Percentiles rank a stretch among this genome's conserved stretches.
Evolutionary conservation across 2,797 vertebrate species (phyloP).

Genomic region (Chaenodraco wilsoni): DNA sequence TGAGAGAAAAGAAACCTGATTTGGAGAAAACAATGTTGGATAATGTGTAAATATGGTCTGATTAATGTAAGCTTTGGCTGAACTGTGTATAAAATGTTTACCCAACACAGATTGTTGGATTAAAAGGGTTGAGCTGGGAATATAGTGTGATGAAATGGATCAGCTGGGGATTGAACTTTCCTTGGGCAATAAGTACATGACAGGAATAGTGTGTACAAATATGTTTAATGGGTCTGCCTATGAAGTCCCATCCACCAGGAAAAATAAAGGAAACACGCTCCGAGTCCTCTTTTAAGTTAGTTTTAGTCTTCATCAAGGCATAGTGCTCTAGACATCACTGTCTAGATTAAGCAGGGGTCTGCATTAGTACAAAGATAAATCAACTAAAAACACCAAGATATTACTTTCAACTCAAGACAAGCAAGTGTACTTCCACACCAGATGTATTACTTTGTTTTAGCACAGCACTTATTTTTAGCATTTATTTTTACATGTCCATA

Average conservation of each 20-base stretch:
- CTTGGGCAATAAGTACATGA: conserved; percentile 1
- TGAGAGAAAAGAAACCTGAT: neutral
- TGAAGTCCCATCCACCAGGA: neutral
- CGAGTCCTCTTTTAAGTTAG: no score
- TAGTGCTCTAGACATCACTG: neutral
- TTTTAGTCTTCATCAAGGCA: neutral
- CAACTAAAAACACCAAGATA: neutral
- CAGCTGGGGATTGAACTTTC: conserved; percentile 8
- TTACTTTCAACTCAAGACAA: neutral
- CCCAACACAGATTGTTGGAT: neutral
- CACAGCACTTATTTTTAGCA: neutral
- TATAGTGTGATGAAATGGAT: conserved; percentile 1
- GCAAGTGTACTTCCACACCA: neutral
- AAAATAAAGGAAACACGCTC: neutral
- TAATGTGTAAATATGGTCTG: neutral
- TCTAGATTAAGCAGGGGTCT: neutral
- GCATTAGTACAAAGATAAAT: neutral
- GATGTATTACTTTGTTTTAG: neutral
- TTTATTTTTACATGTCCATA: neutral
- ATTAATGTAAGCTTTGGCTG: neutral
- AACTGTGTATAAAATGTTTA: neutral
- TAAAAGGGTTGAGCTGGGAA: conserved; percentile 13
- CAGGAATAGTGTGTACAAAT: neutral
- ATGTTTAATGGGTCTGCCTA: neutral
- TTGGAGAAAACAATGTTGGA: neutral